phyloP scores from a whole-genome alignment of 2,888 invertebrate species.

The Sicus ferrugineus region DNA sequence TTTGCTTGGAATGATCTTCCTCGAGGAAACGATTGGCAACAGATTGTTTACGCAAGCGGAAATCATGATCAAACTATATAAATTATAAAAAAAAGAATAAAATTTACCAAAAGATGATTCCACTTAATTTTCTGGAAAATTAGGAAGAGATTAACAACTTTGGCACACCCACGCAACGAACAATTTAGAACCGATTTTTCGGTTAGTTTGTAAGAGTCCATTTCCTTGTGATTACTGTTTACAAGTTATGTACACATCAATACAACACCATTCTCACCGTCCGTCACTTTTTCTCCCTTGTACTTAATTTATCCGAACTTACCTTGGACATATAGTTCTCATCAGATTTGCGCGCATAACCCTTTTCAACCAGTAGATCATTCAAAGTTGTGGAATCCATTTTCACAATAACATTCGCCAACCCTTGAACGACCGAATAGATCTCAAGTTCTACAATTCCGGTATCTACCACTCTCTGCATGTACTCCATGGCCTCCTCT shows the following conservation, averaged over 20 bases:
- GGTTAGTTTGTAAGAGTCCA: too few relatives aligned
- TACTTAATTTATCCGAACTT: constrained; percentile 32
- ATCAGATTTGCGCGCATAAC: constrained; percentile 73
- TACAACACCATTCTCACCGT: too few relatives aligned
- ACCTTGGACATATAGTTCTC: constrained; percentile 83
- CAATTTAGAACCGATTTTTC: too few relatives aligned
- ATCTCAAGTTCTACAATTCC: constrained; percentile 62
- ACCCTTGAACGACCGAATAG: constrained; percentile 79
- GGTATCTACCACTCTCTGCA: constrained; percentile 61
- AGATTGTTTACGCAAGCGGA: constrained; percentile 65
- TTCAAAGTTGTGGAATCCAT: constrained; percentile 68
- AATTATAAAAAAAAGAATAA: background rate
- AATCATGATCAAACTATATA: constrained; percentile 69
- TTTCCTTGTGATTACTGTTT: too few relatives aligned
- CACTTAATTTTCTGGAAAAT: too few relatives aligned
- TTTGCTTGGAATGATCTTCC: constrained; percentile 49
- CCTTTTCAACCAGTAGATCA: constrained; percentile 70
- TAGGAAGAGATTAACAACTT: too few relatives aligned
- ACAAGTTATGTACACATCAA: too few relatives aligned
- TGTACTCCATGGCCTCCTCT: constrained; percentile 65
- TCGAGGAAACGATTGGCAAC: constrained; percentile 41
- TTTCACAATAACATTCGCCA: constrained; percentile 74
- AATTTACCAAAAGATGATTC: background rate
- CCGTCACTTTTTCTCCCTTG: too few relatives aligned
- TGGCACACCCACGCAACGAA: too few relatives aligned